These are phyloP conservation scores for Xiphydria camelus DNA, from an alignment of 2,888 invertebrate genomes.

Conservation along the genomic window DNA sequence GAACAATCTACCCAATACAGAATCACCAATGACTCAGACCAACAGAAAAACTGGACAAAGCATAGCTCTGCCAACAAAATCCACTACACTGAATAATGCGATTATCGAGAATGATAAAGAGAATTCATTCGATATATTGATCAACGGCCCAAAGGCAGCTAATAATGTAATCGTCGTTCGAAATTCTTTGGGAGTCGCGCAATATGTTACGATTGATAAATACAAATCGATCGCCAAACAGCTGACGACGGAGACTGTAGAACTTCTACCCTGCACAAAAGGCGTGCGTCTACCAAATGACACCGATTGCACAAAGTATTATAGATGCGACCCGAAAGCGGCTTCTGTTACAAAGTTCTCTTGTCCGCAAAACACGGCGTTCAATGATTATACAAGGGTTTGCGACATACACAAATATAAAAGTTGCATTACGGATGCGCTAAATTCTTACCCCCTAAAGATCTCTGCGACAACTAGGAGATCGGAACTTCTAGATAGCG, in stretches of 20 bases:
- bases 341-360: constrained; percentile 56
- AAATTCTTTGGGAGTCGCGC: constrained; percentile 34
- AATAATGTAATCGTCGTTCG: constrained; percentile 33
- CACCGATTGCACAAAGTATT: constrained; percentile 61
- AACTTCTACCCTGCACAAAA: constrained; percentile 56
- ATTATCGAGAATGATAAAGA: background rate
- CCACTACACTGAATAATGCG: background rate
- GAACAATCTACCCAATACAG: constrained; percentile 13
- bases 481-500: constrained; percentile 7
- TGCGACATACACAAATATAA: constrained; percentile 57
- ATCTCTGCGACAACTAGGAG: constrained; percentile 10
- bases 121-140: constrained; percentile 8
- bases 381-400: constrained; percentile 56
- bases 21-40: background rate
- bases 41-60: too few relatives aligned
- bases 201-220: constrained; percentile 38
- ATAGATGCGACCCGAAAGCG: constrained; percentile 58
- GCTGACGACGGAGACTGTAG: constrained; percentile 31
- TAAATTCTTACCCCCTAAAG: constrained; percentile 44
- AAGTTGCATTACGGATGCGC: constrained; percentile 45
- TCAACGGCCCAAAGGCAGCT: constrained; percentile 19
- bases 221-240: constrained; percentile 32
- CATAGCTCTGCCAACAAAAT: too few relatives aligned
- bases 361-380: constrained; percentile 60
- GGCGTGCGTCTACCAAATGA: constrained; percentile 58